A percentile compares a stretch with the other conserved stretches of the same genome.
Conservation (phyloP, 2,888 invertebrate species). For the Pachycephus smyrnensis region DNA sequence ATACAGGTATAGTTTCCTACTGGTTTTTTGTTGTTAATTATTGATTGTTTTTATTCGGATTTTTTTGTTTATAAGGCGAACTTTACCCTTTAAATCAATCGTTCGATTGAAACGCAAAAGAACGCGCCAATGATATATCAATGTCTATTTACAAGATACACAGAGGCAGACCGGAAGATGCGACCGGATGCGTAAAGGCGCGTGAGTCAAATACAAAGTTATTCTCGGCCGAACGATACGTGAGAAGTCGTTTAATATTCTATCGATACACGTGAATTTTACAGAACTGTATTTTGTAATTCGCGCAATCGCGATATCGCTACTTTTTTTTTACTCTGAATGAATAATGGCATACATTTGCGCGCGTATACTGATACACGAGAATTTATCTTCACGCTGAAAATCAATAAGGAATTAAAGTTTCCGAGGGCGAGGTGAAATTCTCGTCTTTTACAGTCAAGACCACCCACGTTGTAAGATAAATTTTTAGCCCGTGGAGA, state of each 20-base stretch:
- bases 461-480: too few species aligned
- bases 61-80: neutral
- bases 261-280: slow-evolving; percentile 28
- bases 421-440: too few species aligned
- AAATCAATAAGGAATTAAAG: too few species aligned
- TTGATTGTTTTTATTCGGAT: neutral
- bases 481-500: too few species aligned
- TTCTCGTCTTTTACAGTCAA: too few species aligned
- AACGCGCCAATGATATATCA: slow-evolving; percentile 30
- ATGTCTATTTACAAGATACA: slow-evolving; percentile 1
- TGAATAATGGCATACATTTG: too few species aligned
- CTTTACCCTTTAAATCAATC: neutral
- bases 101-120: slow-evolving; percentile 33
- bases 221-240: slow-evolving; percentile 5
- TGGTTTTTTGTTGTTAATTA: neutral
- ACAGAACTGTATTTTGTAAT: neutral
- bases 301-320: too few species aligned
- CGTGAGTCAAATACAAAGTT: slow-evolving; percentile 42
- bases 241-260: slow-evolving; percentile 34
- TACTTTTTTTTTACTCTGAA: too few species aligned
- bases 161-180: slow-evolving; percentile 45
- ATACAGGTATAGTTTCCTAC: neutral
- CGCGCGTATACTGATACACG: too few species aligned
- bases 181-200: slow-evolving; percentile 40
- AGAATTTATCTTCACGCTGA: too few species aligned